A percentile compares a stretch with the other conserved stretches of the same genome.
These are phyloP conservation scores for Psittacula echo DNA, from an alignment of 2,797 vertebrate genomes.

Conservation along the genomic window DNA sequence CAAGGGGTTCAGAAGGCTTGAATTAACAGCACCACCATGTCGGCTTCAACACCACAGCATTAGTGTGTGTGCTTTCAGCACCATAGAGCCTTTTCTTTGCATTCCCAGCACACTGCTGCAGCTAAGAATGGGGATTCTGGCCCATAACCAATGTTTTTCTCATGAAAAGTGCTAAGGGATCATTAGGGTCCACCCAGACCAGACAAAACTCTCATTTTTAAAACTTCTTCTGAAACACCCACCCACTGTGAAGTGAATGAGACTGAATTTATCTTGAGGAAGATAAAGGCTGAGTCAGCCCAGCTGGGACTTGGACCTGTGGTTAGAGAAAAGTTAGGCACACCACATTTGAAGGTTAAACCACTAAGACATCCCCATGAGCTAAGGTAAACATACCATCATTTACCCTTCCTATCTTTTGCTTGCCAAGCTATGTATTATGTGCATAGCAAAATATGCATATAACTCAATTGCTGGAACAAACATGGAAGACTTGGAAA, in stretches of 20 bases:
- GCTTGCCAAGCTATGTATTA: slow-evolving; percentile 54
- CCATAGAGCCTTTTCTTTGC: background rate
- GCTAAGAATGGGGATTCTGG: background rate
- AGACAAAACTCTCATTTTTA: slow-evolving; percentile 51
- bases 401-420: slow-evolving; percentile 56
- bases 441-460: slow-evolving; percentile 34
- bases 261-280: slow-evolving; percentile 59
- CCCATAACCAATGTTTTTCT: slow-evolving; percentile 37
- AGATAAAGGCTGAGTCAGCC: slow-evolving; percentile 69
- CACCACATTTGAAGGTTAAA: slow-evolving; percentile 62
- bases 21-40: rapidly evolving
- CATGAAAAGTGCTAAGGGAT: slow-evolving; percentile 43
- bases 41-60: background rate
- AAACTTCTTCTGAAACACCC: slow-evolving; percentile 51
- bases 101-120: background rate
- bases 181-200: slow-evolving; percentile 29
- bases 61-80: background rate
- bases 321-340: slow-evolving; percentile 55
- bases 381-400: slow-evolving; percentile 62
- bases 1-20: background rate
- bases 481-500: background rate
- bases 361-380: slow-evolving; percentile 50
- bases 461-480: slow-evolving; percentile 27
- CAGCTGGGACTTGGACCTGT: slow-evolving; percentile 30
- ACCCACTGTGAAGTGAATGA: slow-evolving; percentile 52